These are phyloP conservation scores for Dinoponera quadriceps DNA, from an alignment of 1,140 invertebrate genomes.

Conservation along the genomic window DNA sequence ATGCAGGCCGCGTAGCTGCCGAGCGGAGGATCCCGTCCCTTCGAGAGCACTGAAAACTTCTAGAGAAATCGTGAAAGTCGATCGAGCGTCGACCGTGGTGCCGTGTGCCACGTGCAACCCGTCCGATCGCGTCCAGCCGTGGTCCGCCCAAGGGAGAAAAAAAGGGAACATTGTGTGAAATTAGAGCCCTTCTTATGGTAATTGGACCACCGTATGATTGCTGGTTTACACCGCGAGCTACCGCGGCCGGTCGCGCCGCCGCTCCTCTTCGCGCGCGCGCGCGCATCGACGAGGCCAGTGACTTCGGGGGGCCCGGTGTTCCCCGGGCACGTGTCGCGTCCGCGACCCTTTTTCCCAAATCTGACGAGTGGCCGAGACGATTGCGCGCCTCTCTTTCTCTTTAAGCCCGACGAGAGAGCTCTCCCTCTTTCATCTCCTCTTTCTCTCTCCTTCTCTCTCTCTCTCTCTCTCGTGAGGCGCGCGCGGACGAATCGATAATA, in stretches of 20 bases:
- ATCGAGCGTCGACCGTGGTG: conserved; percentile 64
- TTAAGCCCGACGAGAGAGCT: no score
- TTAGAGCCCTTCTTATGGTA: conserved; percentile 84
- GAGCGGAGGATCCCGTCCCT: conserved; percentile 25
- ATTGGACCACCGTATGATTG: conserved; percentile 83
- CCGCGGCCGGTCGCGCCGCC: conserved; percentile 42
- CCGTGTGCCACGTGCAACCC: conserved; percentile 72
- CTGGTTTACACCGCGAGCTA: conserved; percentile 73
- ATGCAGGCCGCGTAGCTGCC: conserved; percentile 14
- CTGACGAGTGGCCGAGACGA: not conserved
- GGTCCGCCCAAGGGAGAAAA: conserved; percentile 58
- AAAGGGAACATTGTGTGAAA: conserved; percentile 80
- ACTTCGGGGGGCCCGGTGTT: conserved; percentile 54
- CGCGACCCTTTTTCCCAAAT: conserved; percentile 18
- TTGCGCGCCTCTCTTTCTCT: not conserved
- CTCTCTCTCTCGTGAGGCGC: not conserved
- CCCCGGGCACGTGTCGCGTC: conserved; percentile 64
- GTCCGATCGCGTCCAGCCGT: conserved; percentile 49
- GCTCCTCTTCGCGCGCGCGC: conserved; percentile 68
- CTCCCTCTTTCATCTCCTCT: not conserved
- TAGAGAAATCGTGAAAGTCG: conserved; percentile 80
- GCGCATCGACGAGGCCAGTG: conserved; percentile 73
- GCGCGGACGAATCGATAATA: conserved; percentile 10
- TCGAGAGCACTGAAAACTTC: conserved; percentile 75
- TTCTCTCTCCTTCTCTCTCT: not conserved